Base-by-base conservation (phyloP, 2,113 vertebrate genomes). In the Lipophrys pholis region DNA sequence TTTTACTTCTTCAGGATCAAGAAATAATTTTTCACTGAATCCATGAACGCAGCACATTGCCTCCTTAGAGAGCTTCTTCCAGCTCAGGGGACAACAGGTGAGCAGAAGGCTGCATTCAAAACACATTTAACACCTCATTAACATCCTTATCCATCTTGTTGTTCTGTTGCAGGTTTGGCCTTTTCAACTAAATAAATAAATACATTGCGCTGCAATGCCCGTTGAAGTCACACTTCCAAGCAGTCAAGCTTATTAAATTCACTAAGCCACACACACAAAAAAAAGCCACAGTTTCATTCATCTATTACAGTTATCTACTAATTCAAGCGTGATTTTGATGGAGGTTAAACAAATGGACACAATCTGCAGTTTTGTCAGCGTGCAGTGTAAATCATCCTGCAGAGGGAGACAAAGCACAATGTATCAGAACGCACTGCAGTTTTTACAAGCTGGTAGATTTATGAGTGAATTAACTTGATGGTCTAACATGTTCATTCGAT, bases 351-450 rank as follows among this genome's bases (percentile, higher is more conserved):
- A 39, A 54, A 52, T 21, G 10, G 3, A 51, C 1, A 36, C 8
- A 1, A 0, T 60, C 6, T 15, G 53, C 1, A n/a, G 36, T 12
- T 51, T 3, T n/a, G 51, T 40, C 8, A 41, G 14, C 55, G 67
- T 69, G 35, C 14, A 14, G 8, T 51, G 15, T 16, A 17, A 52
- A 41, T 9, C 0, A 14, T 73, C 83, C 89, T 79, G 77, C 69
- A 84, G 86, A 73, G 81, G 73, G 86, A 53, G 73, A 81, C 53
- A 83, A 49, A 81, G 39, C 12, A 66, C n/a, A 5, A 74, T 51
- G 57, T 69, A 66, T 82, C 16, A 55, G 43, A 45, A 12, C 40
- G 36, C 35, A 0, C 41, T 60, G 49, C 42, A 73, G 49, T 35
- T 36, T 36, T 64, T n/a, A 30, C 8, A 12, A n/a, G 48, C 10